These are phyloP conservation scores for Phyllostomus hastatus DNA, from an alignment of 2,113 vertebrate genomes.

Conservation along the genomic window DNA sequence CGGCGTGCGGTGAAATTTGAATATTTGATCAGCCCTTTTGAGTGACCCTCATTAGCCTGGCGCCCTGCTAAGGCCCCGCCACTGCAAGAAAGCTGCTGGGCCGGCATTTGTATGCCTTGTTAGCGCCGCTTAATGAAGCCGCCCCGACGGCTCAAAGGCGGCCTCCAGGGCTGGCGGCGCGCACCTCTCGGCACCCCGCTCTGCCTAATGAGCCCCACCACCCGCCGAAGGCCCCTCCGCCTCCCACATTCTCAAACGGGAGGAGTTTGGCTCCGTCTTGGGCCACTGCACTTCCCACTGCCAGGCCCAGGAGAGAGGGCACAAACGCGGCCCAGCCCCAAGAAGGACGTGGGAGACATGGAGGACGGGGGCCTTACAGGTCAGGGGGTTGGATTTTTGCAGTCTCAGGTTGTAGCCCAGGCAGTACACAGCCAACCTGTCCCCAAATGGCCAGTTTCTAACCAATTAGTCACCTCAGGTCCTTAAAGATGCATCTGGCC, in stretches of 20 bases:
- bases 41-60: conserved; percentile 99
- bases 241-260: conserved; percentile 70
- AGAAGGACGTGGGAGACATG: not conserved
- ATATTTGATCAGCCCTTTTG: conserved; percentile 87
- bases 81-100: conserved; percentile 95
- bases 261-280: conserved; percentile 64
- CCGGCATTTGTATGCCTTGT: conserved; percentile 99
- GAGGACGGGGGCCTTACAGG: not conserved
- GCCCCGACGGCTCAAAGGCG: conserved; percentile 91
- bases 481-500: conserved; percentile 80
- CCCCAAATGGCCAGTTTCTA: conserved; percentile 84
- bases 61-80: conserved; percentile 95
- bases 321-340: not conserved
- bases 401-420: not conserved
- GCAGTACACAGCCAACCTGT: conserved; percentile 39
- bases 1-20: conserved; percentile 82
- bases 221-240: conserved; percentile 79
- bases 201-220: conserved; percentile 96
- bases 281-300: conserved; percentile 50
- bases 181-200: conserved; percentile 99
- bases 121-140: conserved; percentile 99
- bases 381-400: not conserved
- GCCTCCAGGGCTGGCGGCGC: conserved; percentile 89
- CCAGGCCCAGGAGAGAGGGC: conserved; percentile 24
- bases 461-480: conserved; percentile 85